phyloP scores from a whole-genome alignment of 2,113 vertebrate species.

The Gnathonemus longibarbis region DNA sequence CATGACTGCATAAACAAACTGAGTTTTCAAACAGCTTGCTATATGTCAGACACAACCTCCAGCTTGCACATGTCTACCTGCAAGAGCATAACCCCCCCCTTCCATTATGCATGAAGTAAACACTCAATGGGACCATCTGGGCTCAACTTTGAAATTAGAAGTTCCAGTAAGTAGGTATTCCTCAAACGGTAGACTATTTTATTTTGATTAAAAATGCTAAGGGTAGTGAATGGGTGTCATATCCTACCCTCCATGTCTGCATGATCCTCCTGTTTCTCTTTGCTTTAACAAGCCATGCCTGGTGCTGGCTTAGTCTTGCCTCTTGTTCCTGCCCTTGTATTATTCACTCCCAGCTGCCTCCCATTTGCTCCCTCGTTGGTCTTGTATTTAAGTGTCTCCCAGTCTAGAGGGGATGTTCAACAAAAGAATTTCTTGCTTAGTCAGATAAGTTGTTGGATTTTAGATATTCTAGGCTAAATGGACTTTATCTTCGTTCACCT shows the following conservation, averaged over 20 bases:
- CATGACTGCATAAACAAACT: conserved; percentile 11
- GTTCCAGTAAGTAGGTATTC: neutral
- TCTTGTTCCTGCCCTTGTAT: neutral
- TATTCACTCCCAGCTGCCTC: neutral
- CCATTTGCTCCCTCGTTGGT: neutral
- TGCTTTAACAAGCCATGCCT: neutral
- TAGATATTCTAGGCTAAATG: too few relatives aligned
- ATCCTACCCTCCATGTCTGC: neutral
- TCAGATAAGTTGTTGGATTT: too few relatives aligned
- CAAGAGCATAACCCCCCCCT: neutral
- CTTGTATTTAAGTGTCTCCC: neutral
- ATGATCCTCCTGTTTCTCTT: neutral
- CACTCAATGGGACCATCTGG: neutral
- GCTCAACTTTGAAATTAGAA: neutral
- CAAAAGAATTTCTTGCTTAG: too few relatives aligned
- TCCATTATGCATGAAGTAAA: neutral
- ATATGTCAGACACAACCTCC: neutral
- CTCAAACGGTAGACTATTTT: neutral
- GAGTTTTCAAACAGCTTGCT: neutral
- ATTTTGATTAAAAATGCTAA: neutral
- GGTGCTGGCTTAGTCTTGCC: neutral
- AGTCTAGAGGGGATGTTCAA: too few relatives aligned
- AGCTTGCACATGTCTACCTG: neutral
- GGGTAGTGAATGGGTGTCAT: neutral
- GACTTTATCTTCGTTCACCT: too few relatives aligned